Evolutionary conservation across 2,888 invertebrate species (phyloP), one percentile per base, ranked within the genome.

Genomic region (Congeria kusceri): DNA sequence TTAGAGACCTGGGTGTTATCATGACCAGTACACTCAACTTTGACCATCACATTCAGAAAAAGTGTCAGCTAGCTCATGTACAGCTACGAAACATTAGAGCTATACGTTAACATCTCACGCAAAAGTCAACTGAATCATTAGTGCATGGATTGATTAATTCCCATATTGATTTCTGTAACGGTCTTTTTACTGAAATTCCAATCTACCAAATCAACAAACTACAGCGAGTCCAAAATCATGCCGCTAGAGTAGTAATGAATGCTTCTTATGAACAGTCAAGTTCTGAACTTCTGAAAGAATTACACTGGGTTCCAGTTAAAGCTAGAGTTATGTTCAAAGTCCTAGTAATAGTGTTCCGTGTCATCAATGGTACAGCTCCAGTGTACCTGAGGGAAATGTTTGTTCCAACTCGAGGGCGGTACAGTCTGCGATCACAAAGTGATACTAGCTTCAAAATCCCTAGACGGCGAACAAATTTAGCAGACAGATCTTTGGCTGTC

Each of bases 161-260:
- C 15, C 25, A 28, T 49, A 15, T 72, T n/a, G 64, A 64, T 44
- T 65, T 65, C 46, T 66, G 73, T 23, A 59, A 66, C 49, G 67
- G 46, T 56, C 56, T 74, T 15, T 68, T 68, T 25, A 27, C 49
- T 20, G 68, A 29, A 7, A 57, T 57, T 28, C 62, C 63, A 39
- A n/a, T 11, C 32, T 62, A 61, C 62, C 67, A 57, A 23, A 23
- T 67, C 4, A 3, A 58, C 1, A 58, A 58, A 18, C 27, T 58
- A 11, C 58, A 58, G 27, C 27, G 47, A 7, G 23, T 47, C 13
- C 64, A 46, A 18, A 46, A 46, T 44, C 47, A 46, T 46, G 46
- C 64, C 25, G 47, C 64, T 15, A 44, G 64, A 23, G 25, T 64
- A 9, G 47, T 64, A 18, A 15, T 28, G 15, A 47, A 47, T 23